These are phyloP conservation scores for Ciona savignyi DNA, from an alignment of 23 tunicate species.

Conservation along the genomic window DNA sequence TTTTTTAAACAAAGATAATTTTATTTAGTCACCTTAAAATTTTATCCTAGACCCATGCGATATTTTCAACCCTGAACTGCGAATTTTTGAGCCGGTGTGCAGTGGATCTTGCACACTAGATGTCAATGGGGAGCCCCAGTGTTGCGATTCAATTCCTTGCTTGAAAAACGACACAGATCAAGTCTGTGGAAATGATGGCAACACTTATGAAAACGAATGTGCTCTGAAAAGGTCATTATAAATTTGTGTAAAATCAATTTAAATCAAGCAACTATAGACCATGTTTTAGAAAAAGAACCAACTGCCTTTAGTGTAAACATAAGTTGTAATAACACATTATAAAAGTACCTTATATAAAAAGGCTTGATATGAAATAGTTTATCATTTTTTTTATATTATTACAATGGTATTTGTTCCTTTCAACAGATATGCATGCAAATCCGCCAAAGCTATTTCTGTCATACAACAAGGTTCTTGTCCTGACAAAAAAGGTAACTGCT, in stretches of 20 bases:
- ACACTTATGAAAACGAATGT: constrained; percentile 55
- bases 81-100: constrained; percentile 23
- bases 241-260: too few relatives aligned
- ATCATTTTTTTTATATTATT: too few relatives aligned
- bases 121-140: constrained; percentile 18
- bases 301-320: too few relatives aligned
- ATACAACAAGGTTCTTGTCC: constrained; percentile 49
- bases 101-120: constrained; percentile 30
- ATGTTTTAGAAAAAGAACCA: too few relatives aligned
- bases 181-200: constrained; percentile 80
- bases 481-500: constrained; percentile 36
- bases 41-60: constrained; percentile 62
- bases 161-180: neutral
- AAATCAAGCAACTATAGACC: too few relatives aligned
- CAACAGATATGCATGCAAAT: constrained; percentile 57
- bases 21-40: neutral
- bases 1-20: neutral
- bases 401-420: too few relatives aligned
- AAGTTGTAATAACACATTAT: too few relatives aligned
- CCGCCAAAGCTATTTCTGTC: constrained; percentile 22
- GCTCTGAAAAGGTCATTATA: constrained; percentile 40
- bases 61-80: constrained; percentile 20
- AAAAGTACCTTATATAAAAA: too few relatives aligned
- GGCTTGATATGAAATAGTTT: too few relatives aligned
- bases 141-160: constrained; percentile 54